These are phyloP conservation scores for Dysmachus trigonus DNA, from an alignment of 2,888 invertebrate species.

Conservation along the genomic window DNA sequence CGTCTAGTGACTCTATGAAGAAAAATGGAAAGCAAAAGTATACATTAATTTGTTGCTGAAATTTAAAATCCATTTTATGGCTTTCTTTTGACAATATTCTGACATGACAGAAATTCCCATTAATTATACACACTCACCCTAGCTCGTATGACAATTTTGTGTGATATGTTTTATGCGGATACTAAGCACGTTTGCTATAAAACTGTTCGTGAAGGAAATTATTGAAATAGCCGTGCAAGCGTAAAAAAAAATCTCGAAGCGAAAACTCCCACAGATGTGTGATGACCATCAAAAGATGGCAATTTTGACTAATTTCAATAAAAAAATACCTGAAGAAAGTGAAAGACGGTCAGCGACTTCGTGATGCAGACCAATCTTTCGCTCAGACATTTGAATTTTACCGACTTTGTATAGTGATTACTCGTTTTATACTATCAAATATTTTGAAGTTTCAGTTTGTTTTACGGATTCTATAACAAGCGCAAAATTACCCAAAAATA, in stretches of 20 bases:
- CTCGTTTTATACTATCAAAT: neutral
- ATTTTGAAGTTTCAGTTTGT: neutral
- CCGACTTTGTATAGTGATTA: neutral
- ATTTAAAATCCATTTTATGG: neutral
- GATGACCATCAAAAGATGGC: neutral
- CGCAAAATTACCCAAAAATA: neutral
- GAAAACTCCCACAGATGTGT: neutral
- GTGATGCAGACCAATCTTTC: neutral
- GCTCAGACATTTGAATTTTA: neutral
- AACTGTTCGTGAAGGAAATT: neutral
- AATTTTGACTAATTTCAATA: conserved; percentile 14
- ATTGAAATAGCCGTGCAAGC: neutral
- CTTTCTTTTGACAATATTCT: neutral
- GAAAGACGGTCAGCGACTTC: conserved; percentile 12
- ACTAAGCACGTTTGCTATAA: neutral
- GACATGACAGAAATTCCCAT: neutral
- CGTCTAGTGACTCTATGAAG: neutral
- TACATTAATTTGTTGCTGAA: neutral
- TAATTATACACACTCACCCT: neutral
- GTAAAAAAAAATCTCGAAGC: neutral
- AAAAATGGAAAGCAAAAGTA: neutral
- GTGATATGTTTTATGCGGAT: neutral
- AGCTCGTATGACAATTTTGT: neutral
- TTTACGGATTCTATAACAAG: neutral
- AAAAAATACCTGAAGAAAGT: conserved; percentile 19